A percentile compares a stretch with the other conserved stretches of the same genome.
These are phyloP conservation scores for Corvus hawaiiensis DNA, from an alignment of 2,113 vertebrate species.

Conservation along the genomic window DNA sequence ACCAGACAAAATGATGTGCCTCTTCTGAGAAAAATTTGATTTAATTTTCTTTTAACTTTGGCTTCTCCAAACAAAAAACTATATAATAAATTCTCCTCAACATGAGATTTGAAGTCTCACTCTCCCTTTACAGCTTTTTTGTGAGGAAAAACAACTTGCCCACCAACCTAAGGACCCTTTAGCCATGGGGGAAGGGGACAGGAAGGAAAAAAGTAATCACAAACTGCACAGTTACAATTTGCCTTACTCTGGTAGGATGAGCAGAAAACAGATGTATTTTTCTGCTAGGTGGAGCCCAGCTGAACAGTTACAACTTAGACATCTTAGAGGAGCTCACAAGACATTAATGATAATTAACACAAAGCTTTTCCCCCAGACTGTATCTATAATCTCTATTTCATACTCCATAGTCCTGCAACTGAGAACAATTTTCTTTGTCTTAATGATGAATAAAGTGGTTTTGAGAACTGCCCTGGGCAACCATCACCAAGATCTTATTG, in stretches of 20 bases:
- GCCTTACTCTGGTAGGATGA: neutral
- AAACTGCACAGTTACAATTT: neutral
- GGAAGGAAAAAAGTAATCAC: neutral
- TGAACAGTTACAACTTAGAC: neutral
- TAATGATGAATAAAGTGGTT: neutral
- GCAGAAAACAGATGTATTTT: neutral
- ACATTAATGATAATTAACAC: neutral
- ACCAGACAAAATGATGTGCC: neutral
- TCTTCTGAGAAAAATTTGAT: neutral
- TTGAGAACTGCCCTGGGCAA: neutral
- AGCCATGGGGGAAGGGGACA: fast-evolving
- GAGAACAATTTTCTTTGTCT: neutral
- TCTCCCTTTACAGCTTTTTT: neutral
- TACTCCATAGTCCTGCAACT: neutral
- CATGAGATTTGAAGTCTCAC: neutral
- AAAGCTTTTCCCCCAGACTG: neutral
- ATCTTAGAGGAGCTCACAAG: neutral
- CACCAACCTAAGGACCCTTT: neutral
- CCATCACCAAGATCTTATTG: neutral
- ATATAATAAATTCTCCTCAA: neutral
- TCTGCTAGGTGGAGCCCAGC: neutral
- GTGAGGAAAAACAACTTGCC: neutral
- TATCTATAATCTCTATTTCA: neutral
- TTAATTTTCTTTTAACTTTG: neutral
- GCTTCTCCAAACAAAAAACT: neutral